Percentiles rank a stretch among this genome's conserved stretches.
Conservation (phyloP, 2,888 invertebrate genomes). For the Apomyelois bistriatella region DNA sequence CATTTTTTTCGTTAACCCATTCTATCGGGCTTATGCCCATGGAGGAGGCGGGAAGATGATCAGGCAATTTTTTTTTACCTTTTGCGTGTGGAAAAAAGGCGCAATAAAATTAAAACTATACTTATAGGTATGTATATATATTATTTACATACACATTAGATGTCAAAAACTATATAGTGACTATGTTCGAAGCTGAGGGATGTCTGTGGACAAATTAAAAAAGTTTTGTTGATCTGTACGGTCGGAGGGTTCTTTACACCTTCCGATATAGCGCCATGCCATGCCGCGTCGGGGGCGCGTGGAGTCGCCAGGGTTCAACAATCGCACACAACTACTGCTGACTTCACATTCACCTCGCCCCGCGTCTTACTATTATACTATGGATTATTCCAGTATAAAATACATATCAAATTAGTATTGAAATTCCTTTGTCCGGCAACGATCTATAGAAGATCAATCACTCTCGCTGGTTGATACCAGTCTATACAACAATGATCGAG, state of each 20-base stretch:
- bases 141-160: too few species aligned
- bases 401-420: slow-evolving; percentile 32
- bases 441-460: slow-evolving; percentile 13
- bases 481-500: not conserved
- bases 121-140: too few species aligned
- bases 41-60: too few species aligned
- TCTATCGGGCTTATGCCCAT: too few species aligned
- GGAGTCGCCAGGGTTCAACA: slow-evolving; percentile 36
- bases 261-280: slow-evolving; percentile 5
- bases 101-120: too few species aligned
- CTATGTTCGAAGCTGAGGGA: too few species aligned
- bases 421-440: slow-evolving; percentile 29
- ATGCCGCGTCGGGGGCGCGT: slow-evolving; percentile 17
- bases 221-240: not conserved
- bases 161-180: too few species aligned
- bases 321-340: slow-evolving; percentile 28
- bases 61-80: too few species aligned
- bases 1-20: too few species aligned
- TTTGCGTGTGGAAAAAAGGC: too few species aligned
- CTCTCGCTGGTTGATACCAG: slow-evolving; percentile 15
- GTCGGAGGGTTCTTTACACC: slow-evolving; percentile 1
- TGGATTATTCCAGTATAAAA: slow-evolving; percentile 29
- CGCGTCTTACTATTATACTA: slow-evolving; percentile 18
- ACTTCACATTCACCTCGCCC: slow-evolving; percentile 24
- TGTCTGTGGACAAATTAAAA: not conserved